Evolutionary conservation across 2,113 vertebrate species (phyloP), one percentile per base, ranked within the genome.

Genomic region (Percopsis transmontana): DNA sequence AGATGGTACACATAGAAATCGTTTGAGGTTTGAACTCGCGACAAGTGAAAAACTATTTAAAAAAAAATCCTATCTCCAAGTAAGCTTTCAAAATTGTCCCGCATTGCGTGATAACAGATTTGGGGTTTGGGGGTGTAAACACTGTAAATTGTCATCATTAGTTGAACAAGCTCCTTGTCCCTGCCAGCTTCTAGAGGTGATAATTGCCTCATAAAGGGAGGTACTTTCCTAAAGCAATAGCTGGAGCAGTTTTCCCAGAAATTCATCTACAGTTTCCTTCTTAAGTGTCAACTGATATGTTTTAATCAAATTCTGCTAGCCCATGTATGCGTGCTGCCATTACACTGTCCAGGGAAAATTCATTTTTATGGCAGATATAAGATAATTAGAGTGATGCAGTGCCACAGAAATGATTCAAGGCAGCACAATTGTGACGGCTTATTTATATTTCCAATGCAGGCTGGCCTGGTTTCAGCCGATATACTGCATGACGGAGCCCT

Each of bases 181-280:
- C 63, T 68, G 81, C 85, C 75, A 82, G 77, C 81, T 77, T 70
- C 70, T 85, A 69, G 59, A 86, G 76, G 86, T 85, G 85, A 91
- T 90, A 91, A 89, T 88, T 88, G 77, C 79, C 82, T 62, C 68
- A 82, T 90, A 88, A 90, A 91, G 72, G 59, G 75, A 72, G 84
- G 87, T 75, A 72, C 63, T 76, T 91, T 89, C 87, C 85, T 69
- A 64, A 79, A 89, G 82, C 75, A 77, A 80, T 73, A 47, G 57
- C 70, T 52, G 33, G 63, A 62, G 75, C 38, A 64, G 76, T 85
- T 82, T 80, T 39, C 69, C 20, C 7, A 57, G 18, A 69, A 80
- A 65, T 72, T 61, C 68, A 62, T 72, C 44, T 69, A 73, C 58
- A 62, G 52, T 72, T 85, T 76, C 62, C 72, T 79, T 72, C 83